Conservation (phyloP, 2,888 invertebrate genomes). For the Sarcophaga carnaria region DNA sequence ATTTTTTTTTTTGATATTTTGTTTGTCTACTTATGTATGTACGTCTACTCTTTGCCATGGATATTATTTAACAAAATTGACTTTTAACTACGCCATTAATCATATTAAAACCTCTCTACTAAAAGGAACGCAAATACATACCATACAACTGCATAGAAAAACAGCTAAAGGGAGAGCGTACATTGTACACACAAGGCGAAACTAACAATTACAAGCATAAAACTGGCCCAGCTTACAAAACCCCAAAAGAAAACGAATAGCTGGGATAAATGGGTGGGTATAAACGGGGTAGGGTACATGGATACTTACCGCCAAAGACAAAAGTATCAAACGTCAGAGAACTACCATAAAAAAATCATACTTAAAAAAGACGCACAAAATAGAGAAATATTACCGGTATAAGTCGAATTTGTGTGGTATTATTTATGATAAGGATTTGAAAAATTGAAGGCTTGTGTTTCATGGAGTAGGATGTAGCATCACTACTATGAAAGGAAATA, state of each 20-base stretch:
- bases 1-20: neutral
- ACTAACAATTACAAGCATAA: constrained; percentile 45
- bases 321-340: constrained; percentile 51
- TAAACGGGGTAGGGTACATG: neutral
- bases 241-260: constrained; percentile 46
- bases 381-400: neutral
- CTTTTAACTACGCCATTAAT: constrained; percentile 68
- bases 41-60: constrained; percentile 20
- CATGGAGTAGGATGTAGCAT: too few species aligned
- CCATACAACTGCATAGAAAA: constrained; percentile 38
- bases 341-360: neutral
- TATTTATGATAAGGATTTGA: too few species aligned
- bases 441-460: too few species aligned
- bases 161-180: constrained; percentile 15
- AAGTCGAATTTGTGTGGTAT: constrained; percentile 17
- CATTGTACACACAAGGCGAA: constrained; percentile 39
- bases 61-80: constrained; percentile 67
- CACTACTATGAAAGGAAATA: too few species aligned
- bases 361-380: constrained; percentile 1
- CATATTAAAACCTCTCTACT: constrained; percentile 63
- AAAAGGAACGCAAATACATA: constrained; percentile 23
- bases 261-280: neutral
- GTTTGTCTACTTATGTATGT: neutral
- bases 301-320: constrained; percentile 40
- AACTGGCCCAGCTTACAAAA: constrained; percentile 61